These are phyloP conservation scores for Aplysina aerophoba DNA, from an alignment of 37 sponge, comb jelly and placozoan genomes.

Conservation along the genomic window DNA sequence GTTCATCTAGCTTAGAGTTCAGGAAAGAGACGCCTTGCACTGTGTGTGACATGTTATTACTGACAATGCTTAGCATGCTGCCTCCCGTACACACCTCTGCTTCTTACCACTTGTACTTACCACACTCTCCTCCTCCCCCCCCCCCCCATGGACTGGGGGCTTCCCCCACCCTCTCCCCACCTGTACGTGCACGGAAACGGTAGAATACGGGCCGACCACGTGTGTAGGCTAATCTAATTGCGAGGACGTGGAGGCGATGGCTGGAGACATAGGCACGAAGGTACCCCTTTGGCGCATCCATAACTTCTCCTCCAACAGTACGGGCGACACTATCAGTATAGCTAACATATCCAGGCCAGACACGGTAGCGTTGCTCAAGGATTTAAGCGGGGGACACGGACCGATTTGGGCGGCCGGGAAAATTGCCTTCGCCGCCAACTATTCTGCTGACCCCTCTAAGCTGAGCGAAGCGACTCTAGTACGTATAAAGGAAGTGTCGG, in stretches of 20 bases:
- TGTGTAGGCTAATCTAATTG: background rate
- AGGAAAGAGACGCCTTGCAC: too few species aligned
- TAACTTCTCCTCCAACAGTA: constrained; percentile 13
- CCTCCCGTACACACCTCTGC: too few species aligned
- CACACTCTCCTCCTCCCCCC: constrained; percentile 3
- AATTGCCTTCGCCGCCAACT: constrained; percentile 29
- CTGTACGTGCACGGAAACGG: too few species aligned
- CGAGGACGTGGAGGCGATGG: background rate
- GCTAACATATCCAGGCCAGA: constrained; percentile 34
- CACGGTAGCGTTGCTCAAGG: constrained; percentile 17
- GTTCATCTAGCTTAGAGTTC: too few species aligned
- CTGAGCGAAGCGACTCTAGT: constrained; percentile 36
- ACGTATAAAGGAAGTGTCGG: constrained; percentile 31
- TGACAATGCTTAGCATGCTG: too few species aligned
- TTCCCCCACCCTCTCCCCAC: too few species aligned
- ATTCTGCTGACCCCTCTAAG: constrained; percentile 2
- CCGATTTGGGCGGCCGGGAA: constrained; percentile 13
- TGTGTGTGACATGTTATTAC: too few species aligned
- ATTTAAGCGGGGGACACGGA: constrained; percentile 20
- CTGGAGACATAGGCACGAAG: background rate
- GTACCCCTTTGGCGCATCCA: constrained; percentile 36
- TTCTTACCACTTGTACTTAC: background rate
- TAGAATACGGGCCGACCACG: too few species aligned
- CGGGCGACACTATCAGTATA: constrained; percentile 13
- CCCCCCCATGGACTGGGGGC: background rate